These are phyloP conservation scores for Brenthis ino DNA, from an alignment of 2,888 invertebrate genomes.

Conservation along the genomic window DNA sequence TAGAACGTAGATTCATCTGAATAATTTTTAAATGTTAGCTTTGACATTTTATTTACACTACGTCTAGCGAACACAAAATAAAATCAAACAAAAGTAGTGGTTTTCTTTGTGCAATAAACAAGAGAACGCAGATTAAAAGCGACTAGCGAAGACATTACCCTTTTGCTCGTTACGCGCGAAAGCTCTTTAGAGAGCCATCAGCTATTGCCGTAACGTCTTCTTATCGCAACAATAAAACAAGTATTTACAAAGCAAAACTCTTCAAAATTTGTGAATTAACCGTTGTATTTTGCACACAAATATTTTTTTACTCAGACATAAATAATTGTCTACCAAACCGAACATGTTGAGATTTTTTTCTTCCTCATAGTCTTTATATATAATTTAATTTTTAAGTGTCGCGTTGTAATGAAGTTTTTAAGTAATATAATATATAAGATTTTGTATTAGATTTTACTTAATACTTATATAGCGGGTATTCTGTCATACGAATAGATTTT, in stretches of 20 bases:
- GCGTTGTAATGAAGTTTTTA: too few relatives aligned
- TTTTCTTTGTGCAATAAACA: slow-evolving; percentile 50
- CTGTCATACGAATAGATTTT: too few relatives aligned
- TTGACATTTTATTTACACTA: slow-evolving; percentile 15
- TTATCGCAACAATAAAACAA: slow-evolving; percentile 60
- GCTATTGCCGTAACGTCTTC: slow-evolving; percentile 66
- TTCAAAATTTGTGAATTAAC: slow-evolving; percentile 8
- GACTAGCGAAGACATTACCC: slow-evolving; percentile 52
- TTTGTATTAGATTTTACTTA: too few relatives aligned
- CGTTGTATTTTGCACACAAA: slow-evolving; percentile 2
- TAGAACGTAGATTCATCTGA: slow-evolving; percentile 16
- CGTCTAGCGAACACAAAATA: slow-evolving; percentile 7
- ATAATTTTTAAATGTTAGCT: slow-evolving; percentile 15
- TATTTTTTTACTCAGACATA: neutral
- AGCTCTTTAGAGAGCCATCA: slow-evolving; percentile 60
- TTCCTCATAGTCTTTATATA: too few relatives aligned
- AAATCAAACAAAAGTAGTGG: slow-evolving; percentile 4
- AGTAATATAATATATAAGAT: too few relatives aligned
- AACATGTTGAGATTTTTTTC: too few relatives aligned
- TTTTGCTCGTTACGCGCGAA: slow-evolving; percentile 58
- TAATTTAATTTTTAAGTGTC: too few relatives aligned
- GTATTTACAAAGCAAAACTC: neutral
- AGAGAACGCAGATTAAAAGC: slow-evolving; percentile 61
- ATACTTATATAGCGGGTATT: too few relatives aligned
- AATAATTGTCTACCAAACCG: too few relatives aligned